A percentile compares a stretch with the other conserved stretches of the same genome.
These are phyloP conservation scores for Plotosus lineatus DNA, from an alignment of 2,113 vertebrate genomes.

Conservation along the genomic window DNA sequence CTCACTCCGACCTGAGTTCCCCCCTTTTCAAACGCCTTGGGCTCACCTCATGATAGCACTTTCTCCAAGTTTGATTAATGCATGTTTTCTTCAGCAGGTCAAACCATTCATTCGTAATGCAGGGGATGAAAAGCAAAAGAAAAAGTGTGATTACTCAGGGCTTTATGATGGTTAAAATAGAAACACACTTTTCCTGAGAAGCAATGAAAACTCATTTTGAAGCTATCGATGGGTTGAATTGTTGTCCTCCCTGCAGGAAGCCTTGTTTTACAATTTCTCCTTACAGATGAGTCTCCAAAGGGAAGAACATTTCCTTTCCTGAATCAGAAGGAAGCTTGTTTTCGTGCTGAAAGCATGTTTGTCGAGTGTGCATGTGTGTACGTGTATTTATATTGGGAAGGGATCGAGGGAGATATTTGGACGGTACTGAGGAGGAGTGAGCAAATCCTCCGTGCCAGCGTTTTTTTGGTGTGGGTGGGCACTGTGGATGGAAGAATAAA, in stretches of 20 bases:
- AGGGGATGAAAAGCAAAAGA: slow-evolving; percentile 43
- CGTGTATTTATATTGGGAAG: slow-evolving; percentile 1
- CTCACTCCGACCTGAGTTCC: background rate
- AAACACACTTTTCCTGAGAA: background rate
- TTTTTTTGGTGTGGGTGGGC: slow-evolving; percentile 32
- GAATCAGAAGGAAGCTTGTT: slow-evolving; percentile 4
- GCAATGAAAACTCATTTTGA: background rate
- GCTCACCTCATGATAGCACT: slow-evolving; percentile 69
- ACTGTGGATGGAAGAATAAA: slow-evolving; percentile 34
- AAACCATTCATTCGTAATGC: slow-evolving; percentile 61
- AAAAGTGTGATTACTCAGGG: slow-evolving; percentile 46
- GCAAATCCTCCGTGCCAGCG: slow-evolving; percentile 22
- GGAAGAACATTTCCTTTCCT: background rate
- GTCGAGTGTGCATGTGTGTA: background rate
- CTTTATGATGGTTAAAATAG: slow-evolving; percentile 28
- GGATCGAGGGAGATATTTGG: slow-evolving; percentile 36
- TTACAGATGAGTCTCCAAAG: background rate
- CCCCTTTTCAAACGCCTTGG: slow-evolving; percentile 62
- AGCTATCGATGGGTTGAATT: background rate
- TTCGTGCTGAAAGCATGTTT: slow-evolving; percentile 21
- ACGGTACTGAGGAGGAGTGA: slow-evolving; percentile 24
- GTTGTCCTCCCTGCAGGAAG: background rate
- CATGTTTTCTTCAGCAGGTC: slow-evolving; percentile 76
- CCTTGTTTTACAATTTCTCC: background rate
- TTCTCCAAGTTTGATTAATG: slow-evolving; percentile 77